Base-by-base conservation (phyloP, 2,797 vertebrate genomes). In the Platyrinchus mystaceus region DNA sequence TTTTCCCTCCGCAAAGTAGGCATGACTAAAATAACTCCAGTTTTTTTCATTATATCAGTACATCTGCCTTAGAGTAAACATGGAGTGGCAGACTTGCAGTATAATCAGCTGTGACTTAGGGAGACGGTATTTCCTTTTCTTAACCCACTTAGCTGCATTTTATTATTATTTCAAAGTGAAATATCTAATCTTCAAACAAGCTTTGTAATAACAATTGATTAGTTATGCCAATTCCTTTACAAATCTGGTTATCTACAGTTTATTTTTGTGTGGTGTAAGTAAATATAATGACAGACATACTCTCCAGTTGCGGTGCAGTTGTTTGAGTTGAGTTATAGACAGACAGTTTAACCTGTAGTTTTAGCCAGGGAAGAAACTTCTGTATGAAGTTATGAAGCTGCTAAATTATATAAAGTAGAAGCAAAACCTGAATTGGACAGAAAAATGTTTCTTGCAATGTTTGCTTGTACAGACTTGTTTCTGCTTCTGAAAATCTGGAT, bases 201-300 rank as follows among this genome's bases (percentile, higher is more conserved):
- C 94, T 96, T 97, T 97, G 81, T 94, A 97, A 97, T 95, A 98
- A 97, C 94, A 98, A 97, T 97, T 96, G 97, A 98, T 97, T 97
- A 96, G 97, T 98, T 98, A 97, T 98, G 97, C 97, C 97, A 97
- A 94, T 98, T 97, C 92, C 95, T 97, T 96, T 96, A 98, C 97
- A 98, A 97, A 98, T 98, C 97, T 98, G 94, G 95, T 98, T 98
- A 96, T 97, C 97, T 98, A 93, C 92, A 97, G 97, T 97, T 98
- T 96, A 92, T 96, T 97, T 95, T 94, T 89, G 82, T 87, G 93
- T 84, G 89, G 70, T 95, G 47, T 96, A 97, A 96, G 95, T 97
- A 97, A 97, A 95, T 90, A 95, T 59, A 96, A 94, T 69, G 94
- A 88, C 76, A 94, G 84, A 87, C 85, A 67, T 93, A 74, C 66